phyloP scores from a whole-genome alignment of 2,113 vertebrate genomes.

The Rhinoderma darwinii region DNA sequence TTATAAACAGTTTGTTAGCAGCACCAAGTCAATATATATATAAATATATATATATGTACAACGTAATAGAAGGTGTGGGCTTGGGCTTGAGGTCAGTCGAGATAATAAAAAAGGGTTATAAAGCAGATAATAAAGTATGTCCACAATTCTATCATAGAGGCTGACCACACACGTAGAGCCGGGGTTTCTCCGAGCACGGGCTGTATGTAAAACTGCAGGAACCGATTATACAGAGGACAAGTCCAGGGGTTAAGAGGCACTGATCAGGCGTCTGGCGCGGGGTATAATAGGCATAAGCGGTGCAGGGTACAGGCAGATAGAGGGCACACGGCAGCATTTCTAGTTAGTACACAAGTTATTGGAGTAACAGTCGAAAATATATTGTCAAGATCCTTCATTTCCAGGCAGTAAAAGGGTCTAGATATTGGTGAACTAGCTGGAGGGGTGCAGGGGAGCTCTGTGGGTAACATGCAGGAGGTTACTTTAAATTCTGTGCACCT shows the following conservation, averaged over 20 bases:
- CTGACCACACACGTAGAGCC: background rate
- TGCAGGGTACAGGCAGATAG: background rate
- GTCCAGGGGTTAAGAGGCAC: background rate
- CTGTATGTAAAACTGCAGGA: background rate
- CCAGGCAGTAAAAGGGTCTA: background rate
- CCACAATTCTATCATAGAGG: background rate
- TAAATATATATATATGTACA: slow-evolving; percentile 36
- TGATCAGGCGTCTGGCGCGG: background rate
- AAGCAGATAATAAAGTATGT: background rate
- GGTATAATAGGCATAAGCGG: slow-evolving; percentile 2
- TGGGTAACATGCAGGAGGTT: background rate
- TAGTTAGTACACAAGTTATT: background rate
- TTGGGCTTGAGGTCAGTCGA: background rate
- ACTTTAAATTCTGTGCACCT: background rate
- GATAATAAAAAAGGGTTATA: background rate
- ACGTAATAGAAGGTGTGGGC: background rate
- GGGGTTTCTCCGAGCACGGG: background rate
- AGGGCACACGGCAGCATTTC: background rate
- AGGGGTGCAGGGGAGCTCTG: background rate
- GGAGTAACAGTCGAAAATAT: slow-evolving; percentile 30
- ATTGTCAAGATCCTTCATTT: slow-evolving; percentile 4
- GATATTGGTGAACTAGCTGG: background rate
- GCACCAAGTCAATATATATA: slow-evolving; percentile 35
- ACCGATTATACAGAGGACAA: background rate
- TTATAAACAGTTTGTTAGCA: slow-evolving; percentile 24